Percentiles rank a stretch among this genome's conserved stretches.
phyloP scores from a whole-genome alignment of 2,797 vertebrate species.

The Stomatorhinus walkeri region DNA sequence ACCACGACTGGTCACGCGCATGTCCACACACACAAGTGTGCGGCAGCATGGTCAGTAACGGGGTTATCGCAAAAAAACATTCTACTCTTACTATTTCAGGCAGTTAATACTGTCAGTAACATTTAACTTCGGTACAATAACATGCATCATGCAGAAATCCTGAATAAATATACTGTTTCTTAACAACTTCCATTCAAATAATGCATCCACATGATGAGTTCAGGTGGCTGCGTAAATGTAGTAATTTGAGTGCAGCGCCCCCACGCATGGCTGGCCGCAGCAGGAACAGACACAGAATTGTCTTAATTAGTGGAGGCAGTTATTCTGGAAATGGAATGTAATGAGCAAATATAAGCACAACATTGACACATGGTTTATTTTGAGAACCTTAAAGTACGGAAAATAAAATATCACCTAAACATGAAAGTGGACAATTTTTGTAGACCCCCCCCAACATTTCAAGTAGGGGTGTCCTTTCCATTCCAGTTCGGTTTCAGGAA shows the following conservation, averaged over 20 bases:
- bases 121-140: background rate
- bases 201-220: background rate
- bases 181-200: background rate
- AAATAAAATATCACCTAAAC: background rate
- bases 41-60: background rate
- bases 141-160: background rate
- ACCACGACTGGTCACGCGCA: background rate
- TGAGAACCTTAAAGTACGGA: background rate
- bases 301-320: background rate
- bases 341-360: background rate
- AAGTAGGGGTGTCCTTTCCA: background rate
- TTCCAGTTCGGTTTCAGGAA: slow-evolving; percentile 84
- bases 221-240: background rate
- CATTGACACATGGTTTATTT: background rate
- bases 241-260: background rate
- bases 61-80: background rate
- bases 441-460: background rate
- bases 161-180: background rate
- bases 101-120: background rate
- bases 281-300: background rate
- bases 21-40: background rate
- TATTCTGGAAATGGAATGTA: background rate
- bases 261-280: background rate
- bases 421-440: background rate
- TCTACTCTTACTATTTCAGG: background rate